Conservation (phyloP, 2,888 invertebrate species). For the Augiades crinisus region DNA sequence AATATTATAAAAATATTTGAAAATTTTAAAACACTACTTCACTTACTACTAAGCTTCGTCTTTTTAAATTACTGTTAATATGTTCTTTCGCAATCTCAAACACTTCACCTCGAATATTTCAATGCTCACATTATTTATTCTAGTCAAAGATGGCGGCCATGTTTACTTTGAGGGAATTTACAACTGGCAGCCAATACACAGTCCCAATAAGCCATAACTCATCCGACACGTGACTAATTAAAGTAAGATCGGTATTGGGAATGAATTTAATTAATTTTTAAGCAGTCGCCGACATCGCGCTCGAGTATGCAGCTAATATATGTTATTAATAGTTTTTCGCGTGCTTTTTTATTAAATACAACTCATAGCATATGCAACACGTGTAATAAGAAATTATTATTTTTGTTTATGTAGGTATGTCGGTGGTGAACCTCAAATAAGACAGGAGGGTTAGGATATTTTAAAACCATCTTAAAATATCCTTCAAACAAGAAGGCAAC, state of each 20-base stretch:
- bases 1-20: no score
- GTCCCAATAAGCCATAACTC: conserved; percentile 63
- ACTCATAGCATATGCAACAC: no score
- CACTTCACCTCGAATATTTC: neutral
- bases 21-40: neutral
- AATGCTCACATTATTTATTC: conserved; percentile 16
- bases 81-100: neutral
- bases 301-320: conserved; percentile 47
- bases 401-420: no score
- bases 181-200: conserved; percentile 30
- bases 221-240: conserved; percentile 62
- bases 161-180: conserved; percentile 38
- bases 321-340: conserved; percentile 3
- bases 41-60: no score
- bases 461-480: no score
- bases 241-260: conserved; percentile 50
- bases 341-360: no score
- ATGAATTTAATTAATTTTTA: conserved; percentile 59
- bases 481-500: no score
- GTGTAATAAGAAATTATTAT: no score
- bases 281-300: conserved; percentile 38
- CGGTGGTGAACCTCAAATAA: no score
- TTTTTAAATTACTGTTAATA: no score
- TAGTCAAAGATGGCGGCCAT: conserved; percentile 39
- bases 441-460: no score